Percentiles rank a stretch among this genome's conserved stretches.
Evolutionary conservation across 2,113 vertebrate genomes (phyloP).

Genomic region (Okapia johnstoni): DNA sequence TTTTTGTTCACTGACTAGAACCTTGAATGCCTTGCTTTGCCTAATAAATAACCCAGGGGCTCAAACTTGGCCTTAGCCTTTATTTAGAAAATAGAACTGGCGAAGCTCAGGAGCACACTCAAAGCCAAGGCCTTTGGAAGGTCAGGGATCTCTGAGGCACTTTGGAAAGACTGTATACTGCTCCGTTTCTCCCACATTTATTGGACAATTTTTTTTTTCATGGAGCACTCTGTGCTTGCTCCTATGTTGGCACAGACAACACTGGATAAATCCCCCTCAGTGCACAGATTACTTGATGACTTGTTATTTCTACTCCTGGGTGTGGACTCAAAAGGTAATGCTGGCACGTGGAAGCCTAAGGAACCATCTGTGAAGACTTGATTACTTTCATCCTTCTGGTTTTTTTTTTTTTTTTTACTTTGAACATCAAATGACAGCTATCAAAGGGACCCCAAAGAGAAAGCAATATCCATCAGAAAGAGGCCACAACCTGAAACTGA

Average conservation of each 20-base stretch:
- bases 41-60: slow-evolving; percentile 72
- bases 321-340: not conserved
- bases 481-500: not conserved
- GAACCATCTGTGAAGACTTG: not conserved
- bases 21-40: slow-evolving; percentile 64
- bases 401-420: not conserved
- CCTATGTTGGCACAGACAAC: not conserved
- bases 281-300: not conserved
- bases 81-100: slow-evolving; percentile 52
- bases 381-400: not conserved
- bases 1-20: slow-evolving; percentile 72
- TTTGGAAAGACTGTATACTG: not conserved
- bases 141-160: not conserved
- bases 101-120: not conserved
- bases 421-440: not conserved
- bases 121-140: not conserved
- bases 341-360: not conserved
- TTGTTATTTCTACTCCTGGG: not conserved
- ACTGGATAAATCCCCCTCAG: not conserved
- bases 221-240: not conserved
- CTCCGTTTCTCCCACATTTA: not conserved
- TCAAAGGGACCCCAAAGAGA: not conserved
- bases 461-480: not conserved
- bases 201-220: not conserved
- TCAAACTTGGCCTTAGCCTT: slow-evolving; percentile 61